Base-by-base conservation (phyloP, 2,797 vertebrate species). In the Sphenodon punctatus region DNA sequence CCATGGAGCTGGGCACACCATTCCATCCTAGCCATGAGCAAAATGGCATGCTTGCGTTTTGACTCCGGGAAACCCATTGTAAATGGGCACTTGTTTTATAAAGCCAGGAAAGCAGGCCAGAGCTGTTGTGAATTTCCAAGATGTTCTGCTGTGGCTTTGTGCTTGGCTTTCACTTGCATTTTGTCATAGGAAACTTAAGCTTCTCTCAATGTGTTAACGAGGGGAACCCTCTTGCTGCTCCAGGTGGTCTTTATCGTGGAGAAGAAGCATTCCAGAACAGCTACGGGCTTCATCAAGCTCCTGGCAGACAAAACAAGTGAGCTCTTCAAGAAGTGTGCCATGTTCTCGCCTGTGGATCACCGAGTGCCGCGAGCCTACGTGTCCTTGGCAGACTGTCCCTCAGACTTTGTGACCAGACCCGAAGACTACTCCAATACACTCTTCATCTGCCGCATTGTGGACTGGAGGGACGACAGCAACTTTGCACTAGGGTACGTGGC, bases 291-390 rank as follows among this genome's bases (percentile, higher is more conserved):
- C 92, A 96, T 99, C 83, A 99, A 98, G 78, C 97, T 97, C 88
- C 93, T 99, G 67, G 95, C 96, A 4, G 97, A 99, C 86, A 98
- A 97, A 89, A 96, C 93, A 86, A 95, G 95, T n/a, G 96, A 97
- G 13, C 89, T 96, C 46, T 96, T 95, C 76, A 95, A 84, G 90
- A 96, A 96, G 25, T 98, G 96, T 7, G 97, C 97, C 80, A 96
- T 99, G 94, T 99, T 99, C 92, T 98, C 98, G 56, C 99, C 99
- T 1, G 95, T 97, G 63, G 99, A 99, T 93, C 98, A 99, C 92
- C 96, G 99, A 19, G 97, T 99, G 63, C 99, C 99, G 5, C 95
- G 98, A 53, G 96, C 97, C 15, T 98, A 98, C 0, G 94, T 99
- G 67, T 96, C 97, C 30, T 95, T 99, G 30, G 80, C 92, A 1